Evolutionary conservation across 2,888 invertebrate species (phyloP).

Genomic region (Brachycybe producta): DNA sequence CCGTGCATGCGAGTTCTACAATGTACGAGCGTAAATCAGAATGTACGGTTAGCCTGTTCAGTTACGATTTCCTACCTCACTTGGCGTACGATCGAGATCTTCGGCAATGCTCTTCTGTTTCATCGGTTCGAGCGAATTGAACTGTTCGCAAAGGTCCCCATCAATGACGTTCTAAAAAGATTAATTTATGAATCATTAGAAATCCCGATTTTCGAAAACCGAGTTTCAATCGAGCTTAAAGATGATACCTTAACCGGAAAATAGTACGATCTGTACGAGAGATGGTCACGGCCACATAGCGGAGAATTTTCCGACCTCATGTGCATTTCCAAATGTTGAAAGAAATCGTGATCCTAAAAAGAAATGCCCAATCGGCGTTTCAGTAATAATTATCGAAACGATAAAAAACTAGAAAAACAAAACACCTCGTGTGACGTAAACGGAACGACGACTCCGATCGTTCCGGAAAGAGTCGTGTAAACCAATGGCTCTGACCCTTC

Average conservation of each 20-base stretch:
- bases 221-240: slow-evolving; percentile 5
- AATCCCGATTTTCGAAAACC: neutral
- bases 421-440: slow-evolving; percentile 67
- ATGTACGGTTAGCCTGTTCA: too few relatives aligned
- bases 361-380: neutral
- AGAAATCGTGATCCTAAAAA: slow-evolving; percentile 86
- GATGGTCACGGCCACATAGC: slow-evolving; percentile 90
- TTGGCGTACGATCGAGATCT: slow-evolving; percentile 87
- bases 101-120: slow-evolving; percentile 92
- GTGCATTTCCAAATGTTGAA: slow-evolving; percentile 99
- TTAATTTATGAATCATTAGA: neutral
- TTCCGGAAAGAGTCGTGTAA: slow-evolving; percentile 86
- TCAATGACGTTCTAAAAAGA: slow-evolving; percentile 82
- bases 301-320: slow-evolving; percentile 96
- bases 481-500: slow-evolving; percentile 94
- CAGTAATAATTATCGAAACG: neutral
- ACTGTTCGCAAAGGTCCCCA: slow-evolving; percentile 98
- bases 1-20: too few relatives aligned
- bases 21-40: too few relatives aligned
- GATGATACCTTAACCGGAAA: slow-evolving; percentile 76
- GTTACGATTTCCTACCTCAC: slow-evolving; percentile 62
- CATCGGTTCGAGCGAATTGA: slow-evolving; percentile 79
- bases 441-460: slow-evolving; percentile 83
- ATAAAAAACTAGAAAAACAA: too few relatives aligned
- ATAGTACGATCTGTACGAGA: slow-evolving; percentile 93